Evolutionary conservation across 2,888 invertebrate genomes (phyloP), one percentile per base, ranked within the genome.

Genomic region (Seira sanloemensis): DNA sequence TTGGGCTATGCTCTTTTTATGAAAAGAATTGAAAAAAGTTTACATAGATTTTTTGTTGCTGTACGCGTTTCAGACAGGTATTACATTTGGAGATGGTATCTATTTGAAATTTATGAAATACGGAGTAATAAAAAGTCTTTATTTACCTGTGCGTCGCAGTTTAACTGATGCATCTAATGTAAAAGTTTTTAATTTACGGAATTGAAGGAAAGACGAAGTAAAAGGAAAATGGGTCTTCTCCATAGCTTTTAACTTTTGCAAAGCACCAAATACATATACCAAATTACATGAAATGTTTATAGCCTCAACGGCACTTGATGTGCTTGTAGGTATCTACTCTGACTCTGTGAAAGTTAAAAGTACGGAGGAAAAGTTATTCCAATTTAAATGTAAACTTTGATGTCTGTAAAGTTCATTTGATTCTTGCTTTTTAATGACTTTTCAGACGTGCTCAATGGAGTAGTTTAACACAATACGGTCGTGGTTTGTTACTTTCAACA

Each of bases 141-240:
- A 50, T 50, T 50, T 50, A 50, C 50, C 50, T 50, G 50, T 50
- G 50, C 50, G 50, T 50, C 50, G n/a, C n/a, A n/a, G n/a, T 50
- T 50, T 50, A n/a, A 12, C 50, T 18, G 2, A 16, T 50, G 16
- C 50, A 50, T 50, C 16, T n/a, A 50, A 37, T 37, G 37, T 7
- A 37, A 37, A 37, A 37, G 37, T 37, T 37, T 37, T 4, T 37
- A 37, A 37, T 37, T 37, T 37, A 4, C 5, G 37, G 37, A 37
- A 37, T 4, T 37, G 37, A 37, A 37, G 37, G 37, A 37, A 37
- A 37, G 12, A 37, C 5, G 37, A 37, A 37, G 37, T 37, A 7
- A 12, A 37, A 37, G 12, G 37, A 7, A 37, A 37, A 37, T n/a
- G n/a, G n/a, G n/a, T n/a, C n/a, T n/a, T n/a, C n/a, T n/a, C n/a